Evolutionary conservation across 2,888 invertebrate genomes (phyloP).

Genomic region (Mythimna ferrago): DNA sequence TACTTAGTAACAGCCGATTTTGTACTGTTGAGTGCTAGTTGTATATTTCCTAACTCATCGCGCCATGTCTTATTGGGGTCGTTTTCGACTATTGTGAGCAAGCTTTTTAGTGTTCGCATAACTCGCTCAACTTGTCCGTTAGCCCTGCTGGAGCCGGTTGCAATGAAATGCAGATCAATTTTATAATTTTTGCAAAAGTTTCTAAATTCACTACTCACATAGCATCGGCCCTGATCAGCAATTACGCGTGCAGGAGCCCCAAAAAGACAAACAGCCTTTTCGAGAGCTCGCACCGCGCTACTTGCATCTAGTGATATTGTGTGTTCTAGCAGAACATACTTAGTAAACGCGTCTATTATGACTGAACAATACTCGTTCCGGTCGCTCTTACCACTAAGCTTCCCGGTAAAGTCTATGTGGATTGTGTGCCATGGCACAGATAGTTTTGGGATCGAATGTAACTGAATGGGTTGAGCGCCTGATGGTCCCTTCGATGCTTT

Average conservation of each 20-base stretch:
- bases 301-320: slow-evolving; percentile 43
- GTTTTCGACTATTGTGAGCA: slow-evolving; percentile 4
- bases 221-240: slow-evolving; percentile 60
- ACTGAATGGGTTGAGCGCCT: slow-evolving; percentile 20
- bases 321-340: slow-evolving; percentile 56
- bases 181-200: too few species aligned
- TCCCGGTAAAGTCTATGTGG: too few species aligned
- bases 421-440: too few species aligned
- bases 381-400: too few species aligned
- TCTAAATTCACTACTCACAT: slow-evolving; percentile 42
- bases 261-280: slow-evolving; percentile 55
- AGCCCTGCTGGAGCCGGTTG: slow-evolving; percentile 57
- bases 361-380: slow-evolving; percentile 45
- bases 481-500: slow-evolving; percentile 31
- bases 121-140: slow-evolving; percentile 31
- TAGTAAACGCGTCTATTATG: slow-evolving; percentile 63
- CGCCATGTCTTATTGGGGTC: too few species aligned
- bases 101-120: slow-evolving; percentile 16
- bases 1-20: too few species aligned
- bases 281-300: slow-evolving; percentile 46
- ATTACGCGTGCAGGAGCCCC: slow-evolving; percentile 56
- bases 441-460: too few species aligned
- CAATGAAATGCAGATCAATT: slow-evolving; percentile 59
- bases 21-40: too few species aligned
- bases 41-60: slow-evolving; percentile 3